Base-by-base conservation (phyloP, 2,888 invertebrate genomes). In the Ecliptopera silaceata region DNA sequence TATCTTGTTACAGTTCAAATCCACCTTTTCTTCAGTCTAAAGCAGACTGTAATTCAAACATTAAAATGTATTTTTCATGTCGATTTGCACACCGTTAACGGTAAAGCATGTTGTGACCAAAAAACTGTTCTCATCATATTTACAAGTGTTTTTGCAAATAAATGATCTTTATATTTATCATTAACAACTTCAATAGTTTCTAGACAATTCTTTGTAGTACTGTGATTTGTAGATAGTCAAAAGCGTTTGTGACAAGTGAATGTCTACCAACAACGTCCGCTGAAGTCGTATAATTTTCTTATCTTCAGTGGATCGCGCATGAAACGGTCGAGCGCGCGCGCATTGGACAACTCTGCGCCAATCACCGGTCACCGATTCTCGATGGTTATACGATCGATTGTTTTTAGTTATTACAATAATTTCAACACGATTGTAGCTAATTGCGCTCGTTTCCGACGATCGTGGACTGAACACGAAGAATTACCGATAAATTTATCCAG, bases 371-470 rank as follows among this genome's bases (percentile, higher is more conserved):
- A 65, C 67, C 82, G 73, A 80, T 79, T 81, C 73, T 69, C 75
- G 79, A 77, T 85, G 80, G 83, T 84, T 84, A 81, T 80, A 82
- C 68, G 73, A 86, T 86, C 84, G 82, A 88, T 88, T 88, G 82
- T 89, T 89, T 90, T 89, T 82, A 80, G 83, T 91, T 88, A 91
- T 90, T 90, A 91, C 85, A 90, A 91, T 91, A 90, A 91, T 90
- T 88, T 79, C 82, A 71, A 80, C 84, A 84, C 86, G 86, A 91
- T 86, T 86, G 81, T 81, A 79, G 81, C 84, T 91, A 90, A 91
- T 91, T 90, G 89, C 84, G 80, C 80, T 76, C 77, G 78, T 87
- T 87, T 82, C 85, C 82, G 81, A 82, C 82, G 81, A 82, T 83
- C 83, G 82, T 81, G 82, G 75, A 73, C 70, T 58, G 73, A 79